A percentile compares a stretch with the other conserved stretches of the same genome.
Conservation (phyloP, 2,797 vertebrate genomes). For the Falco novaeseelandiae region DNA sequence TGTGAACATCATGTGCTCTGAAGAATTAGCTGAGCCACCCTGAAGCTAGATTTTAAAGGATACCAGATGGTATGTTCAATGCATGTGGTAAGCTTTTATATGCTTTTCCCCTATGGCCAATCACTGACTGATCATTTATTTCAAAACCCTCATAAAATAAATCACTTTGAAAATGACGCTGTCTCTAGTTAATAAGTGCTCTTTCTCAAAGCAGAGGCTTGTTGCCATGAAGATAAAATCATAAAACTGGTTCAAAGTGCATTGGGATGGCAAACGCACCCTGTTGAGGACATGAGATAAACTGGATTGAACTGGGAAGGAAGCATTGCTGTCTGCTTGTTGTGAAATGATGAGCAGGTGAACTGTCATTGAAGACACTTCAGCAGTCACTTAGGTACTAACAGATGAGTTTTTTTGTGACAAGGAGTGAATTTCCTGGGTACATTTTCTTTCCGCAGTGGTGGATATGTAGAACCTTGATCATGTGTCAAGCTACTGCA, state of each 20-base stretch:
- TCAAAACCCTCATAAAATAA: slow-evolving; percentile 59
- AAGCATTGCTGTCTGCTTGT: not conserved
- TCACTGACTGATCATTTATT: slow-evolving; percentile 57
- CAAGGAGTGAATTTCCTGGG: not conserved
- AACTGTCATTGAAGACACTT: not conserved
- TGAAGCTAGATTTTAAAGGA: slow-evolving; percentile 62
- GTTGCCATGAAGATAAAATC: slow-evolving; percentile 57
- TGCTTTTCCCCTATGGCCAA: slow-evolving; percentile 60
- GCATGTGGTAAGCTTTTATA: slow-evolving; percentile 56
- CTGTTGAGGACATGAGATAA: not conserved
- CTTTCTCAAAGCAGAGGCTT: slow-evolving; percentile 52
- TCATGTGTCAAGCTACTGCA: not conserved
- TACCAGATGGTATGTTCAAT: slow-evolving; percentile 55
- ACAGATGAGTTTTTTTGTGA: not conserved
- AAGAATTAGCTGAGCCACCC: slow-evolving; percentile 61
- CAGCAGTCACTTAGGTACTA: not conserved
- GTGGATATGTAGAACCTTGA: not conserved
- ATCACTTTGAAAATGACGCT: slow-evolving; percentile 19
- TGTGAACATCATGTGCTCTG: not conserved
- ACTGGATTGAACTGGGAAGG: slow-evolving; percentile 39
- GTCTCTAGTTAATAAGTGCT: slow-evolving; percentile 52
- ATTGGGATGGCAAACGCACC: not conserved
- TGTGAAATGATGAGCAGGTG: slow-evolving; percentile 26
- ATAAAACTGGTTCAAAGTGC: slow-evolving; percentile 50
- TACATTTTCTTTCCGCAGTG: not conserved